Base-by-base conservation (phyloP, 2,113 vertebrate species). In the Dicaeum eximium region DNA sequence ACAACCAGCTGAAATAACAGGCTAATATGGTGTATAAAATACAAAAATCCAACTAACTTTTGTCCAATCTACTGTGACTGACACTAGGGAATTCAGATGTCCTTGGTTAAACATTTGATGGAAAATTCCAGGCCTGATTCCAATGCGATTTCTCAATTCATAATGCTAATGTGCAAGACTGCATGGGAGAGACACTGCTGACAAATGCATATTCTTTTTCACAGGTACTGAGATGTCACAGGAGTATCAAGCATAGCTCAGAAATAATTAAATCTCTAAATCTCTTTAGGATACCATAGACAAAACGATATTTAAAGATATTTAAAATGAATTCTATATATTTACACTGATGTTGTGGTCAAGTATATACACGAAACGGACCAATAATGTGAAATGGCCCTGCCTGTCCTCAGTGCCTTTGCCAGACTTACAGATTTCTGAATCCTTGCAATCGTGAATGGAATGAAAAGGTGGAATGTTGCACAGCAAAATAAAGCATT, bases 401-500 rank as follows among this genome's bases (percentile, higher is more conserved):
- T 90, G 88, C 42, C 88, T 93, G 66, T 64, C 54, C 71, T 92
- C 85, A 48, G 72, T n/a, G 62, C 90, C 75, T 83, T 53, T 21
- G 21, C 85, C 82, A 50, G 15, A 58, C 56, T 77, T 56, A 15
- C 35, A 19, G 38, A 45, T 12, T 74, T 57, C 90, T 57, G 38
- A 75, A 72, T 61, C 48, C 64, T 80, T 62, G 67, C 56, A 30
- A 37, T 28, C 22, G 8, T 10, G 38, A 83, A 37, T 19, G 94
- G 91, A 74, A 89, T 92, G 82, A 70, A 79, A 57, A 48, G 85
- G 69, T 92, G 95, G 85, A 95, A 97, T 94, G 96, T 78, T 94
- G 92, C 87, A 87, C 80, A 78, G 93, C 95, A 96, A 97, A 97
- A 96, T 79, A 87, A 78, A 70, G 45, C 62, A 93, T 95, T 97